These are phyloP conservation scores for Montipora efflorescens DNA, from an alignment of 64 coral and sea anemone species.

Conservation along the genomic window DNA sequence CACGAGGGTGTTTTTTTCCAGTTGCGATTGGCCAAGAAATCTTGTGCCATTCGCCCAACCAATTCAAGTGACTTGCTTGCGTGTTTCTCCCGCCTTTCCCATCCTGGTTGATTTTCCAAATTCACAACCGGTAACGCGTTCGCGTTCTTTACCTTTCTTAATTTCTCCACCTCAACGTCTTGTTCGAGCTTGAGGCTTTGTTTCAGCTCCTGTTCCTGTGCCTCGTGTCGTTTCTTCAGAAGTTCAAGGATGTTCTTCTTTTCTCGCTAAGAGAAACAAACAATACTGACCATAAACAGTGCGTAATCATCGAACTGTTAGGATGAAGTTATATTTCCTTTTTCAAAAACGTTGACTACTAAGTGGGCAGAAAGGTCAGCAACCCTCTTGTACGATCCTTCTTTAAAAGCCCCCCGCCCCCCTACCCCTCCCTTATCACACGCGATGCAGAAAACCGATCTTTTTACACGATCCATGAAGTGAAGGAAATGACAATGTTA, in stretches of 20 bases:
- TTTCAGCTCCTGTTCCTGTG: constrained; percentile 80
- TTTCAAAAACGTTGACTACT: background rate
- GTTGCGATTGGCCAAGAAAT: background rate
- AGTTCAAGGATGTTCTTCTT: constrained; percentile 75
- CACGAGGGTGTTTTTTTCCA: background rate
- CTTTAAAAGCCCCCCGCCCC: too few species aligned
- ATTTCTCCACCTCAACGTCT: constrained; percentile 93
- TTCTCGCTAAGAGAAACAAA: constrained; percentile 56
- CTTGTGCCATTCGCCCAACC: background rate
- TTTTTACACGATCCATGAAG: too few species aligned
- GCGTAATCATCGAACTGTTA: too few species aligned
- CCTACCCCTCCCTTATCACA: too few species aligned
- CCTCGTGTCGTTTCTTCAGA: constrained; percentile 71
- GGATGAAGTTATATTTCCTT: background rate
- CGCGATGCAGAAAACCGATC: too few species aligned
- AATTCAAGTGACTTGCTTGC: background rate
- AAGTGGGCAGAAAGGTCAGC: background rate
- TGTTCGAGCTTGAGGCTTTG: constrained; percentile 81
- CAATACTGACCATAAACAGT: background rate
- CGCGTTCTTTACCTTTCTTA: constrained; percentile 73
- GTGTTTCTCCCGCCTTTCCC: background rate
- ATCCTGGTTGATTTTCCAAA: too few species aligned
- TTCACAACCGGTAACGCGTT: too few species aligned
- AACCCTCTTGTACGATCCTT: background rate
- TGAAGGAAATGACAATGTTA: too few species aligned